Evolutionary conservation across 1,140 invertebrate genomes (phyloP), one percentile per base, ranked within the genome.

Genomic region (Drosophila simulans): DNA sequence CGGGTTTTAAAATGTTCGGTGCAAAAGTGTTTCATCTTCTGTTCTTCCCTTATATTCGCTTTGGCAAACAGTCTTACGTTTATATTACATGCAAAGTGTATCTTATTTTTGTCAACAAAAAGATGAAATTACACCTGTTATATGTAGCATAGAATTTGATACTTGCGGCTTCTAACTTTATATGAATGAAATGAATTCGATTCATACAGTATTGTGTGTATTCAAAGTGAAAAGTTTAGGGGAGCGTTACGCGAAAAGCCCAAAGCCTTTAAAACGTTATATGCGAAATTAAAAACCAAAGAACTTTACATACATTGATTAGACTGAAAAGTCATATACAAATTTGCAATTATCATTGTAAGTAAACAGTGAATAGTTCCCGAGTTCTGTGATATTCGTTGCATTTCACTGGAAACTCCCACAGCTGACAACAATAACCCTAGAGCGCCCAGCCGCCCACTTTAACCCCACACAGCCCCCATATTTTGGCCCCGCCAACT

Each of bases 351-450:
- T 39, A 39, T 12, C 37, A 13, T 13, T 13, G 31, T 39, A 13
- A 39, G 0, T 39, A 13, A 13, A 39, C 37, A 13, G 37, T 39
- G 11, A 39, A 31, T 31, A 31, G 31, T 27, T 27, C 7, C 7
- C 27, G 10, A 37, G 35, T 37, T 37, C 35, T 11, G 35, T 37
- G 35, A 12, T 37, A 13, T 39, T 39, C 13, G 37, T 48, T 34
- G 59, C 12, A 20, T 40, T 60, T 13, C 25, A 31, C 39, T 40
- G 17, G 10, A 39, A 59, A 59, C 58, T 62, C 58, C 54, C 54
- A 58, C 58, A 40, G n/a, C 37, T 59, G 54, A 59, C 54, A 48
- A 65, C 63, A 64, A 63, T 65, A 63, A 62, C 42, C 43, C 37
- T n/a, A 11, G 17, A 4, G 34, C 22, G n/a, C 56, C 62, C 31